phyloP scores from a whole-genome alignment of 2,888 invertebrate species.

The Lacanobia oleracea region DNA sequence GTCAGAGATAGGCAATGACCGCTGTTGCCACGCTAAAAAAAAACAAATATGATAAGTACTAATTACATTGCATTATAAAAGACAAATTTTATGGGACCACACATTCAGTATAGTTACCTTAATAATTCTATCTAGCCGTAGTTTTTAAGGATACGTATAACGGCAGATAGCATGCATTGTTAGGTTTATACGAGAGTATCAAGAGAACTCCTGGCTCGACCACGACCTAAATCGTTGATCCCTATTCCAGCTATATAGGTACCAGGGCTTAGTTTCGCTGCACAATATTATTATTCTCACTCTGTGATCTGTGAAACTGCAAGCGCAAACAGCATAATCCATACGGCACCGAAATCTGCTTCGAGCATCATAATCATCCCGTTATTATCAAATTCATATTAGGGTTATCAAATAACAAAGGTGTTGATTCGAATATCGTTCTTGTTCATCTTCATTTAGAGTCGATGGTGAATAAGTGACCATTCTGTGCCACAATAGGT shows the following conservation, averaged over 20 bases:
- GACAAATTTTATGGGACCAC: background rate
- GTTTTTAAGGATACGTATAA: background rate
- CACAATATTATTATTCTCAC: slow-evolving; percentile 4
- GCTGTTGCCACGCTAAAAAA: background rate
- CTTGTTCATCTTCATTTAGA: too few species aligned
- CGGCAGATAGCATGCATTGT: slow-evolving; percentile 4
- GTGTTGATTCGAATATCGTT: too few species aligned
- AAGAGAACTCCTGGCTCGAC: background rate
- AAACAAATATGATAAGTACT: background rate
- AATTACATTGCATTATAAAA: background rate
- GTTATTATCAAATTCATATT: slow-evolving; percentile 27
- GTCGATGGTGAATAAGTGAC: too few species aligned
- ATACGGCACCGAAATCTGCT: slow-evolving; percentile 18
- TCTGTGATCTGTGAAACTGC: background rate
- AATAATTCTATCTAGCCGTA: background rate
- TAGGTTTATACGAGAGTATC: slow-evolving; percentile 2
- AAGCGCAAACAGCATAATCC: slow-evolving; percentile 16
- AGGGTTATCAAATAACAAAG: slow-evolving; percentile 31
- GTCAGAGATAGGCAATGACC: too few species aligned
- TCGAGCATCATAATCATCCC: slow-evolving; percentile 26
- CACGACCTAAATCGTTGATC: slow-evolving; percentile 23
- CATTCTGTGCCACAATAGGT: too few species aligned
- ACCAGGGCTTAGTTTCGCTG: background rate
- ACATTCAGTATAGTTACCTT: too few species aligned
- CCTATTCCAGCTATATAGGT: slow-evolving; percentile 11